Percentiles rank a stretch among this genome's conserved stretches.
Conservation (phyloP, 2,888 invertebrate species). For the Esperia sulphurella region DNA sequence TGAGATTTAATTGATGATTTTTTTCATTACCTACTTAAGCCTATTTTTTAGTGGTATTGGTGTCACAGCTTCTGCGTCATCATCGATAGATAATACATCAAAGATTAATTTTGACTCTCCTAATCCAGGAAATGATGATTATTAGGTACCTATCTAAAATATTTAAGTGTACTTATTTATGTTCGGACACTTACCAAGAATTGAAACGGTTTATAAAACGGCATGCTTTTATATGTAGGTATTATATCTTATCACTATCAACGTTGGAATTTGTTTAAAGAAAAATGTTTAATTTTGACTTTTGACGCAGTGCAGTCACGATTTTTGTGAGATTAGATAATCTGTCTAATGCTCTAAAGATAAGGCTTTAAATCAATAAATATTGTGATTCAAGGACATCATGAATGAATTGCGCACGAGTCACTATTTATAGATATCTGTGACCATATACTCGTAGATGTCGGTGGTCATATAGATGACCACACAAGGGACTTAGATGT, state of each 20-base stretch:
- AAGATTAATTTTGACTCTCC: no score
- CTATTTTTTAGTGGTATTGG: no score
- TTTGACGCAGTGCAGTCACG: conserved; percentile 31
- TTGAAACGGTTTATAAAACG: background rate
- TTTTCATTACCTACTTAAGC: no score
- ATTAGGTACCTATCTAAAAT: no score
- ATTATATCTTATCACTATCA: conserved; percentile 47
- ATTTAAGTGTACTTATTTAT: no score
- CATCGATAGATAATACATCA: no score
- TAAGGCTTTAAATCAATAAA: background rate
- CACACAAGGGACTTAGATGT: conserved; percentile 19
- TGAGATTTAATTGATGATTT: no score
- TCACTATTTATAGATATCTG: conserved; percentile 2
- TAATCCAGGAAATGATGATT: no score
- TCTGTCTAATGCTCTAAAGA: conserved; percentile 17
- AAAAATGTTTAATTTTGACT: conserved; percentile 36
- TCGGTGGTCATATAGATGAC: background rate
- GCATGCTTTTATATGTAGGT: background rate
- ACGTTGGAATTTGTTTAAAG: conserved; percentile 46
- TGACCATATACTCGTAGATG: background rate
- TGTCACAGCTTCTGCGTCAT: no score
- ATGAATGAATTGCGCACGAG: background rate
- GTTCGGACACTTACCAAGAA: no score
- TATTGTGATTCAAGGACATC: conserved; percentile 5
- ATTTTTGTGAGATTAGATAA: conserved; percentile 29